Base-by-base conservation (phyloP, 1,140 invertebrate genomes). In the Drosophila trapezifrons region DNA sequence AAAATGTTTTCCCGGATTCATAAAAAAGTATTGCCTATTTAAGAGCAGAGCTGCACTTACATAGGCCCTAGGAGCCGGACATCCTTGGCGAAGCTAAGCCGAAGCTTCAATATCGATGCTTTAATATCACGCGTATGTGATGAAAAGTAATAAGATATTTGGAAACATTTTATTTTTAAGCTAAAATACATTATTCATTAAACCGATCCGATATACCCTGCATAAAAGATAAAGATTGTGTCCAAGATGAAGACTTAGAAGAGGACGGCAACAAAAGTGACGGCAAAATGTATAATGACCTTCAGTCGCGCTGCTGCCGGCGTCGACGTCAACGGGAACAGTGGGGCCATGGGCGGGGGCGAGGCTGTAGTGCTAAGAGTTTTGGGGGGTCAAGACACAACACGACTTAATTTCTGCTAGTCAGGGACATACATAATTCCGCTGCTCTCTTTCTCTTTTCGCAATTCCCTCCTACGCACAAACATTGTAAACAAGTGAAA, bases 401-500 rank as follows among this genome's bases (percentile, higher is more conserved):
- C 51, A 80, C 84, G 47, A 77, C 83, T 87, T 89, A 80, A 89
- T 87, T 83, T 87, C 70, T 82, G 46, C 43, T 66, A 62, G 46
- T 59, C 76, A 74, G 76, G 32, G 60, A 70, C 62, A 45, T 40
- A 52, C 62, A 47, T 29, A 52, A 43, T 52, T 22, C 49, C 59
- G 3, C n/a, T 10, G 35, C 46, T 27, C 69, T 54, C 35, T 29
- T 49, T 64, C 58, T 43, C 52, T 47, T 25, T 59, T 29, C 6
- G 17, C 17, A 12, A 46, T 46, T 4, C 17, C 56, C 52, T 22
- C 83, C 71, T 67, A 87, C 76, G 75, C 75, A 72, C 76, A 76
- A 74, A 87, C 83, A 78, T 79, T 82, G 83, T 86, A 82, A 87
- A 87, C 84, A 86, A 82, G 67, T 76, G 49, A 54, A 62, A 66